A percentile compares a stretch with the other conserved stretches of the same genome.
Evolutionary conservation across 2,797 vertebrate species (phyloP).

Genomic region (Novumbra hubbsi): DNA sequence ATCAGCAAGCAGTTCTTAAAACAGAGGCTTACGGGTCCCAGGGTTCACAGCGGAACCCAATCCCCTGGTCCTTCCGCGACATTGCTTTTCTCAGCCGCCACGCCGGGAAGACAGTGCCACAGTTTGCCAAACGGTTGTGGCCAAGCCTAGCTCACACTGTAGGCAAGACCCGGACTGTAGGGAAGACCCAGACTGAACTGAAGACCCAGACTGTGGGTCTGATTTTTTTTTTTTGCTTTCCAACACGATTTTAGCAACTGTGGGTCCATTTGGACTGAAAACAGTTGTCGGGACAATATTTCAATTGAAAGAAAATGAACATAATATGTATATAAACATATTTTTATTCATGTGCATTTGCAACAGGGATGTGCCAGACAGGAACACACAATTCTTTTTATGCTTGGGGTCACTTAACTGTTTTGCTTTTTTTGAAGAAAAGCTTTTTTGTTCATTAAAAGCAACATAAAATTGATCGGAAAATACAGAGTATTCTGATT

Average conservation of each 20-base stretch:
- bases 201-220: not conserved
- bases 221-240: not conserved
- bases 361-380: too few relatives aligned
- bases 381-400: too few relatives aligned
- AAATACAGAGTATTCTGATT: too few relatives aligned
- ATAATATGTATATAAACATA: too few relatives aligned
- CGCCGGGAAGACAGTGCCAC: not conserved
- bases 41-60: not conserved
- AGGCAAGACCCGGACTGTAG: not conserved
- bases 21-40: not conserved
- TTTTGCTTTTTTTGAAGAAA: too few relatives aligned
- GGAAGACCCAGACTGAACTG: not conserved
- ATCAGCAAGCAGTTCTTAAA: constrained; percentile 4
- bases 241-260: not conserved
- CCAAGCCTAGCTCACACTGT: not conserved
- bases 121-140: not conserved
- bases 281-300: too few relatives aligned
- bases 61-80: not conserved
- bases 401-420: too few relatives aligned
- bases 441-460: too few relatives aligned
- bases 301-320: too few relatives aligned
- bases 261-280: not conserved
- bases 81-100: not conserved
- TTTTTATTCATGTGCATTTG: too few relatives aligned
- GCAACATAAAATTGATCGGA: too few relatives aligned